Base-by-base conservation (phyloP, 2,797 vertebrate species). In the Pangasius krempfi region DNA sequence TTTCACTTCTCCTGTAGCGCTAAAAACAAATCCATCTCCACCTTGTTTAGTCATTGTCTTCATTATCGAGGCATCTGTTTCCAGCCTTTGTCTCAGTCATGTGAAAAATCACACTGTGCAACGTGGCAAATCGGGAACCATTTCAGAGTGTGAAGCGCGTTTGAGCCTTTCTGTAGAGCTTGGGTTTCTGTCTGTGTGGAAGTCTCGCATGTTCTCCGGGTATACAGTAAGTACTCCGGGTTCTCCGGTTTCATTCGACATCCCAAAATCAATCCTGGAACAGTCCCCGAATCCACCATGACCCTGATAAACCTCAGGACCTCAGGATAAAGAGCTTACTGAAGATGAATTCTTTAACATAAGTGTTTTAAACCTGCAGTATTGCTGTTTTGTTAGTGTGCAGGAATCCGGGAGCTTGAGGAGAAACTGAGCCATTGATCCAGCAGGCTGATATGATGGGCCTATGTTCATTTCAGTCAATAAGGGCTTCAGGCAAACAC, bases 381-480 rank as follows among this genome's bases (percentile, higher is more conserved):
- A 75, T 75, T 47, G 72, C 6, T 33, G 52, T 27, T 82, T 27
- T 62, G 25, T 62, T 7, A 44, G 58, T 9, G 25, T 4, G 22
- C 37, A 18, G 80, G 62, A 68, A 68, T 84, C 60, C 64, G 7
- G 82, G 64, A 68, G 27, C n/a, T 5, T 33, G 27, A 52, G 16
- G n/a, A 30, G 73, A n/a, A 47, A 7, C 10, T 0, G 52, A 33
- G 27, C 14, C 73, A 93, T 93, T 82, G 90, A 88, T 84, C 78
- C 78, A 60, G 58, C 22, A 58, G 22, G 33, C 89, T 76, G 91
- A 47, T 84, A 90, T 90, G 91, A 92, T 87, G 86, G 73, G 79
- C 13, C 73, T 86, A 83, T 84, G 90, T 84, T 89, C 79, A 94
- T 95, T 90, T 91, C 87, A 60, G 88, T 90, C 93, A 91, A 93